phyloP scores from a whole-genome alignment of 2,797 vertebrate genomes.

The Anguilla megastoma region DNA sequence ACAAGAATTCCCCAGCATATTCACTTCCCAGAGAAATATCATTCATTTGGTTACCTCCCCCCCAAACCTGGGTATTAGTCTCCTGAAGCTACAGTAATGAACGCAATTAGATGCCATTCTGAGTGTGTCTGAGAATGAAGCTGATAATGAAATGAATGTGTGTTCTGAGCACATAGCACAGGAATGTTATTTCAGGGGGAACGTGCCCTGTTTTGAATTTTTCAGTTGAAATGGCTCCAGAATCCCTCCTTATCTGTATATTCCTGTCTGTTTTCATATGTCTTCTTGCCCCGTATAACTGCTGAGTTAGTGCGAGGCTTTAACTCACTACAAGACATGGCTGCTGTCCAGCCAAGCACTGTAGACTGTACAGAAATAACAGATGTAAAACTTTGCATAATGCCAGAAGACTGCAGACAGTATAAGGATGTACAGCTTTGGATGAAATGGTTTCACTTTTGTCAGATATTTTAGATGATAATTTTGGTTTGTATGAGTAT shows the following conservation, averaged over 20 bases:
- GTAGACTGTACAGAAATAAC: slow-evolving; percentile 47
- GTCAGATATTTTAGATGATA: background rate
- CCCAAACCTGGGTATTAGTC: slow-evolving; percentile 73
- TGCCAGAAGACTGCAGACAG: slow-evolving; percentile 48
- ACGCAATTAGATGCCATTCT: background rate
- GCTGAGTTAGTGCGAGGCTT: background rate
- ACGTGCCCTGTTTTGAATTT: background rate
- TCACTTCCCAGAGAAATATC: slow-evolving; percentile 68
- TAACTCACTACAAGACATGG: background rate
- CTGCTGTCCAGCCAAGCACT: background rate
- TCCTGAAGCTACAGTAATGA: slow-evolving; percentile 64
- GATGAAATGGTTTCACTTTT: background rate
- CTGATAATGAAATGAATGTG: slow-evolving; percentile 64
- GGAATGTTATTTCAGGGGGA: slow-evolving; percentile 16
- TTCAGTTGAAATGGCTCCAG: background rate
- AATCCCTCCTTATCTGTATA: background rate
- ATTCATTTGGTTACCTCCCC: slow-evolving; percentile 60
- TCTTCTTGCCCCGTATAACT: background rate
- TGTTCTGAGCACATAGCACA: slow-evolving; percentile 56
- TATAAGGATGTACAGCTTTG: slow-evolving; percentile 13
- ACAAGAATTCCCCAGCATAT: slow-evolving; percentile 71
- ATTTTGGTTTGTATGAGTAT: background rate
- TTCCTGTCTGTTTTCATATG: background rate
- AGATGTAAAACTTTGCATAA: slow-evolving; percentile 72
- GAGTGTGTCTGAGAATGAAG: slow-evolving; percentile 56